Evolutionary conservation across 2,888 invertebrate species (phyloP), one percentile per base, ranked within the genome.

Genomic region (Ferdinandea cuprea): DNA sequence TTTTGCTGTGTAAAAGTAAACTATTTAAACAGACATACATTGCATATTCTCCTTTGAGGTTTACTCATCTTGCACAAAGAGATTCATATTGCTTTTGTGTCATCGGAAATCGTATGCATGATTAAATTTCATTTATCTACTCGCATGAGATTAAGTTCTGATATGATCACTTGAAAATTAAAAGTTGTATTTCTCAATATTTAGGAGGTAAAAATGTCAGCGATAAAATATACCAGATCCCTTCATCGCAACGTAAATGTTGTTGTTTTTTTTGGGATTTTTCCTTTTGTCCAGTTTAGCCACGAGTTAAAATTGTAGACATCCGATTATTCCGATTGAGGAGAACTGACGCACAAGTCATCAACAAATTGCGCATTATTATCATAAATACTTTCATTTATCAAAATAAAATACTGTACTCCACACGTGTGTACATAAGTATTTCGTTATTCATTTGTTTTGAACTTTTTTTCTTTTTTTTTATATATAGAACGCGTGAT

Each of bases 401-500:
- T 28, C 59, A 25, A 25, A 25, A 25, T 50, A 30, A 37, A n/a
- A n/a, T n/a, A n/a, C n/a, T n/a, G n/a, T n/a, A 13, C 35, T 15
- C 17, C 35, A 30, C 40, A 40, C 40, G 17, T 11, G 13, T 40
- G 4, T 15, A 21, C 28, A 37, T 9, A 46, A 30, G 37, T 15
- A 19, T 25, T 37, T 35, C 3, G 6, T 21, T 40, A 52, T 46
- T 63, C 30, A 37, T 63, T 54, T 61, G 44, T 61, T 61, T 63
- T 72, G 35, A 32, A 6, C 63, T 13, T 46, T 44, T 11, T 3
- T n/a, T n/a, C n/a, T n/a, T n/a, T n/a, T n/a, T n/a, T n/a, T n/a
- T n/a, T n/a, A 42, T 25, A 35, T 63, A 44, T n/a, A 17, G 15
- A 54, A 63, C 72, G 42, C 52, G 72, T 50, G 50, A 52, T 42